Evolutionary conservation across 1,140 invertebrate genomes (phyloP).

Genomic region (Colletes gigas): DNA sequence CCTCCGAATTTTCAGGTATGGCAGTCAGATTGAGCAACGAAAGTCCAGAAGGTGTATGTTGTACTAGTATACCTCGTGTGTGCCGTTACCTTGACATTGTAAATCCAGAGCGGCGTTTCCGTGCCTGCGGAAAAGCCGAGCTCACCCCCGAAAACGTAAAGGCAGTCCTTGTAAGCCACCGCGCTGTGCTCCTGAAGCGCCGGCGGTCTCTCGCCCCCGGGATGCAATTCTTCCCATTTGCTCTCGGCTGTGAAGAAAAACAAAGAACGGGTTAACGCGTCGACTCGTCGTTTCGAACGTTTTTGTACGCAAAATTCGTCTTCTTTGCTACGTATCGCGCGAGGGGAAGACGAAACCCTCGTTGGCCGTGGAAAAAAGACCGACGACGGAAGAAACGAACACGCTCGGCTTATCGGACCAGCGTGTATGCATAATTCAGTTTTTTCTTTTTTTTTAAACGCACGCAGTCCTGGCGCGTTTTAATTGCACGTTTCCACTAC

Average conservation of each 20-base stretch:
- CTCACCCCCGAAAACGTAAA: slow-evolving; percentile 95
- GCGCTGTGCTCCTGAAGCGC: slow-evolving; percentile 92
- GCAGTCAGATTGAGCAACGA: no score
- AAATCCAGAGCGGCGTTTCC: slow-evolving; percentile 94
- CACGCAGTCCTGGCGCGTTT: slow-evolving; percentile 10
- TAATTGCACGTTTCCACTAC: slow-evolving; percentile 10
- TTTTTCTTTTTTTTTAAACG: background rate
- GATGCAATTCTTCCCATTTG: slow-evolving; percentile 87
- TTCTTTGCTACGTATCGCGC: slow-evolving; percentile 8
- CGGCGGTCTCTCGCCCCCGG: slow-evolving; percentile 87
- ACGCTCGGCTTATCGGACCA: slow-evolving; percentile 3
- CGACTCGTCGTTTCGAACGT: slow-evolving; percentile 43
- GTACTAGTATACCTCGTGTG: no score
- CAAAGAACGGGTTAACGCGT: slow-evolving; percentile 14
- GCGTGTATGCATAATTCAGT: slow-evolving; percentile 27
- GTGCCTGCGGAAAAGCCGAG: slow-evolving; percentile 89
- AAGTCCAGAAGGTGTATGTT: no score
- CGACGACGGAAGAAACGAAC: background rate
- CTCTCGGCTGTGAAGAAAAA: slow-evolving; percentile 83
- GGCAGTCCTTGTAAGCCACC: slow-evolving; percentile 87
- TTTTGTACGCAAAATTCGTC: slow-evolving; percentile 19
- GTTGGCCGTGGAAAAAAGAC: background rate
- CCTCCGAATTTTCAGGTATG: no score
- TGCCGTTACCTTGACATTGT: slow-evolving; percentile 86
- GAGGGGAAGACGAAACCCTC: background rate